Evolutionary conservation across 2,113 vertebrate species (phyloP).

Genomic region (Oreochromis spilurus): DNA sequence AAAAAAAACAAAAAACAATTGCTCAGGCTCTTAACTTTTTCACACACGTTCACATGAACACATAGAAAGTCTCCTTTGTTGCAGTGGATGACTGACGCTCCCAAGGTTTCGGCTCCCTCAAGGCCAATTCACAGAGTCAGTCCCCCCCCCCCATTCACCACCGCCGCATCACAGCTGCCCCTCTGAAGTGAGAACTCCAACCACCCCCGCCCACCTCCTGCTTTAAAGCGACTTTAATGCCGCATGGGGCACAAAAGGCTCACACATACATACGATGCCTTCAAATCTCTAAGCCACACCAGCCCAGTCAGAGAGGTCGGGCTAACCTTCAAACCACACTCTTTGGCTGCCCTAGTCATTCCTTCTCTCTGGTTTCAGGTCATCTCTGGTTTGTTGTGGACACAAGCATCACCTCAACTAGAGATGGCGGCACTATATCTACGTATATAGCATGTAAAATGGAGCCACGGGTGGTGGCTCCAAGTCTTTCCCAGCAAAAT

Average conservation of each 20-base stretch:
- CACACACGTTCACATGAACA: background rate
- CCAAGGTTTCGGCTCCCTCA: slow-evolving; percentile 37
- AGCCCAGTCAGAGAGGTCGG: background rate
- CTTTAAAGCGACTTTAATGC: slow-evolving; percentile 50
- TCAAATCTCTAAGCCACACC: slow-evolving; percentile 19
- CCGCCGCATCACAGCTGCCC: background rate
- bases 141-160: background rate
- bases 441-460: background rate
- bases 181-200: slow-evolving; percentile 42
- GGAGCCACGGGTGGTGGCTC: background rate
- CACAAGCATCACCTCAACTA: rapidly evolving
- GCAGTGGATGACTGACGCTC: background rate
- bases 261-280: background rate
- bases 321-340: background rate
- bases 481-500: background rate
- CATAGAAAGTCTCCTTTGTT: slow-evolving; percentile 19
- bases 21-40: slow-evolving; percentile 13
- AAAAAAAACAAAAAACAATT: background rate
- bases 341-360: background rate
- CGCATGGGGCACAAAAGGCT: slow-evolving; percentile 26
- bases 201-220: slow-evolving; percentile 5
- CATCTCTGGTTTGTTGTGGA: background rate
- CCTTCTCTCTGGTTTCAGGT: background rate
- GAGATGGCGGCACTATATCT: rapidly evolving
- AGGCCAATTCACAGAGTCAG: slow-evolving; percentile 37